Percentiles rank a stretch among this genome's conserved stretches.
Conservation (phyloP, 2,113 vertebrate species). For the Capreolus pygargus region DNA sequence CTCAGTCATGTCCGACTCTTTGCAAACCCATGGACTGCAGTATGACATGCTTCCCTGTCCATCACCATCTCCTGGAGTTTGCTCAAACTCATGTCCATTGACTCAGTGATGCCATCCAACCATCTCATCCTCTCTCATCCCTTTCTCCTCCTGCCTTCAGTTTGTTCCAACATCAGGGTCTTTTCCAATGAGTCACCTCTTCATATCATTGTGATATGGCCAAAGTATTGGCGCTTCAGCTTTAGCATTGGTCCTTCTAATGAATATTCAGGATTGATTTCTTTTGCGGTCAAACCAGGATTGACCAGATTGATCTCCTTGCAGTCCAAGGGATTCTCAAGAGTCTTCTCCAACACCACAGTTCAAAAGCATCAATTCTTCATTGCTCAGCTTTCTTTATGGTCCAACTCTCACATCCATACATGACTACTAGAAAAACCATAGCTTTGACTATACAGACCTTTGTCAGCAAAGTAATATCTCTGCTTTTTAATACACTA, state of each 20-base stretch:
- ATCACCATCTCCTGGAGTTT: not conserved
- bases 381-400: accelerated
- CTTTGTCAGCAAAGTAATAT: not conserved
- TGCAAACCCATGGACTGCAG: not conserved
- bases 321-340: not conserved
- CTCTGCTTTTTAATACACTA: not conserved
- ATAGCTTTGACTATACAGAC: not conserved
- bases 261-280: not conserved
- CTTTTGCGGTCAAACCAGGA: not conserved
- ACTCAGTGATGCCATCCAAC: not conserved
- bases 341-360: not conserved
- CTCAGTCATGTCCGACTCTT: not conserved
- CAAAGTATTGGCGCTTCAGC: not conserved
- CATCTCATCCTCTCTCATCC: not conserved
- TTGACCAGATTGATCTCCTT: not conserved
- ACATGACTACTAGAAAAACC: not conserved
- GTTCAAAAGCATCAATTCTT: not conserved
- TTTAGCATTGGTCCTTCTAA: not conserved
- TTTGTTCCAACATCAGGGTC: not conserved
- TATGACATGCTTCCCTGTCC: not conserved
- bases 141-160: not conserved
- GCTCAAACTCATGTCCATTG: not conserved
- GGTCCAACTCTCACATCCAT: not conserved
- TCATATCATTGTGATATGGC: not conserved
- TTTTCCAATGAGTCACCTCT: not conserved